Percentiles rank a stretch among this genome's conserved stretches.
Evolutionary conservation across 2,888 invertebrate species (phyloP).

Genomic region (Drosophila borborema): DNA sequence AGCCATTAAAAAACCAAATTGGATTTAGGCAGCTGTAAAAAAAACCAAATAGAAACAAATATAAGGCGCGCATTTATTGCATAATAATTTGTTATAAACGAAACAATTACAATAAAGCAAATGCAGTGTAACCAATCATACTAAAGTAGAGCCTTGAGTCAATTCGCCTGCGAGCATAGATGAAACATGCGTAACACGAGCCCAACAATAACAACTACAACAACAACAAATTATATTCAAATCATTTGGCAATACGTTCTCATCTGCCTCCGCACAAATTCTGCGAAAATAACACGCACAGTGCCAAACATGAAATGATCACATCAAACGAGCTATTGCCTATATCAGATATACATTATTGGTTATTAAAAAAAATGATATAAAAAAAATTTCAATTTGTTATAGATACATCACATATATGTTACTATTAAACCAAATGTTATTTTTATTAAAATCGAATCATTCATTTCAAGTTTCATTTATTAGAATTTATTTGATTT

Average conservation of each 20-base stretch:
- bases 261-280: background rate
- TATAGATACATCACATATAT: background rate
- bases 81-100: slow-evolving; percentile 52
- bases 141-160: slow-evolving; percentile 9
- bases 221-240: background rate
- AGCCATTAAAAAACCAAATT: slow-evolving; percentile 11
- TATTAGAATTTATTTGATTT: background rate
- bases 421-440: slow-evolving; percentile 4
- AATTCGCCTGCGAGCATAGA: background rate
- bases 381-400: background rate
- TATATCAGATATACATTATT: background rate
- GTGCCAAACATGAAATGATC: slow-evolving; percentile 1
- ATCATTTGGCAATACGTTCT: background rate
- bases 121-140: slow-evolving; percentile 42
- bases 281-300: background rate
- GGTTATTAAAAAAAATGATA: too few species aligned
- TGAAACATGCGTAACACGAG: slow-evolving; percentile 24
- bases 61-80: slow-evolving; percentile 52
- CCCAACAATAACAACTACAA: slow-evolving; percentile 13
- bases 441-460: background rate
- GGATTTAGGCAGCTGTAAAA: slow-evolving; percentile 9
- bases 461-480: background rate
- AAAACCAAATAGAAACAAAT: background rate
- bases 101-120: slow-evolving; percentile 65
- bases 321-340: background rate